phyloP scores from a whole-genome alignment of 2,797 vertebrate genomes.

The Crax fasciolata region DNA sequence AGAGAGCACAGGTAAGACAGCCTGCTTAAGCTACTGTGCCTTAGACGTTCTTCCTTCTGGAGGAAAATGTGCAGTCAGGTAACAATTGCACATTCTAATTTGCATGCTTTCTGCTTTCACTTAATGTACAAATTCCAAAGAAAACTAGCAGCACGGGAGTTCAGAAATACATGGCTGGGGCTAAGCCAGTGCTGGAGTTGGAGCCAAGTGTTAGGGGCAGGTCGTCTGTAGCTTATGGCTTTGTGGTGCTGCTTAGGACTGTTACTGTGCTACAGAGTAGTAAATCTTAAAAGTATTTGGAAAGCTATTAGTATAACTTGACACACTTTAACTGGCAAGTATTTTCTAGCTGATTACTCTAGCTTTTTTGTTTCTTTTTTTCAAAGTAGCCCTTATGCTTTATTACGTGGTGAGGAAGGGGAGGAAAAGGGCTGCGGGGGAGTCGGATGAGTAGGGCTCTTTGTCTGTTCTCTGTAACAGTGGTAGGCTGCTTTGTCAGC shows the following conservation, averaged over 20 bases:
- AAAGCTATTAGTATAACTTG: not conserved
- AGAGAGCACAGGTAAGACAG: conserved; percentile 93
- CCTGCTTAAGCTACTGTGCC: not conserved
- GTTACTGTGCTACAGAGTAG: not conserved
- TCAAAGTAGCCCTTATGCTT: not conserved
- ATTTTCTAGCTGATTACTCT: not conserved
- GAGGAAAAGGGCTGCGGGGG: not conserved
- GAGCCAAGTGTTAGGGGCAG: not conserved
- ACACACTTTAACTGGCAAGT: not conserved
- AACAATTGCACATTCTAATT: fast-evolving
- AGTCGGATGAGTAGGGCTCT: not conserved
- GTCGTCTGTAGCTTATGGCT: not conserved
- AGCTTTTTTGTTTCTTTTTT: not conserved
- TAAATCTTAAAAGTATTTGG: not conserved
- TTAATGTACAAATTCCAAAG: not conserved
- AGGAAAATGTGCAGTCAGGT: fast-evolving
- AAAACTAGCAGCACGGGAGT: not conserved
- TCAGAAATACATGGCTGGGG: not conserved
- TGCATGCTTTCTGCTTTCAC: not conserved
- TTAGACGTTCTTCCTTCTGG: not conserved
- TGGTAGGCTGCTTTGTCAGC: not conserved
- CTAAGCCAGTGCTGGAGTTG: not conserved
- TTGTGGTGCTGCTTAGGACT: not conserved
- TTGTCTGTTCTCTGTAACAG: not conserved
- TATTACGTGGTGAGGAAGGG: not conserved